Evolutionary conservation across 2,113 vertebrate genomes (phyloP).

Genomic region (Galeopterus variegatus): DNA sequence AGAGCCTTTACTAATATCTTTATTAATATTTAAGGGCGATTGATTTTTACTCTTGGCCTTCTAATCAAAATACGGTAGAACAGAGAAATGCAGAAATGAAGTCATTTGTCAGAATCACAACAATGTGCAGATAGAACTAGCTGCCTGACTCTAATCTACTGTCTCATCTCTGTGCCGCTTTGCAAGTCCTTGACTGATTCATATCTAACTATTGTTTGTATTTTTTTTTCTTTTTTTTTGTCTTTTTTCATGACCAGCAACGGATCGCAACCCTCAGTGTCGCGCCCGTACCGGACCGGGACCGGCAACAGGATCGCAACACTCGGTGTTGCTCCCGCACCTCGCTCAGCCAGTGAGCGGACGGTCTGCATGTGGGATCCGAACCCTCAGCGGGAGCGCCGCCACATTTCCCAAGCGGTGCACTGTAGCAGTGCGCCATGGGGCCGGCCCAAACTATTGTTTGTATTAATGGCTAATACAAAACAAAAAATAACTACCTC

Average conservation of each 20-base stretch:
- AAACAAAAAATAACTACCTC: neutral
- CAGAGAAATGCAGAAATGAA: neutral
- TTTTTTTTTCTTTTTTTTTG: too few species aligned
- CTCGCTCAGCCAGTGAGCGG: too few species aligned
- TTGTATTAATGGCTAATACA: neutral
- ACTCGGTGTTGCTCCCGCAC: too few species aligned
- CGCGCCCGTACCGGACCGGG: too few species aligned
- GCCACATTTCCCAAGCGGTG: too few species aligned
- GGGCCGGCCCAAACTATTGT: too few species aligned
- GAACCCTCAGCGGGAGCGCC: too few species aligned
- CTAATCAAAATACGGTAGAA: neutral
- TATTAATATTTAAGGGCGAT: neutral
- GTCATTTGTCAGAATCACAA: neutral
- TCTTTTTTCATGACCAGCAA: too few species aligned
- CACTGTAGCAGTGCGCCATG: too few species aligned
- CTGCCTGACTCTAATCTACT: neutral
- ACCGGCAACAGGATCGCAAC: too few species aligned
- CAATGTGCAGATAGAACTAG: neutral
- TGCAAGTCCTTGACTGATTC: neutral
- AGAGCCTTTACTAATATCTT: neutral
- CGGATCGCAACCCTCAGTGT: too few species aligned
- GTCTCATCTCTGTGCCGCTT: neutral
- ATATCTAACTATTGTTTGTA: neutral
- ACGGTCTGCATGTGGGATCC: too few species aligned
- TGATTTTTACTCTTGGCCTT: neutral